Evolutionary conservation across 1,140 invertebrate genomes (phyloP).

Genomic region (Alviniconcha marisindica): DNA sequence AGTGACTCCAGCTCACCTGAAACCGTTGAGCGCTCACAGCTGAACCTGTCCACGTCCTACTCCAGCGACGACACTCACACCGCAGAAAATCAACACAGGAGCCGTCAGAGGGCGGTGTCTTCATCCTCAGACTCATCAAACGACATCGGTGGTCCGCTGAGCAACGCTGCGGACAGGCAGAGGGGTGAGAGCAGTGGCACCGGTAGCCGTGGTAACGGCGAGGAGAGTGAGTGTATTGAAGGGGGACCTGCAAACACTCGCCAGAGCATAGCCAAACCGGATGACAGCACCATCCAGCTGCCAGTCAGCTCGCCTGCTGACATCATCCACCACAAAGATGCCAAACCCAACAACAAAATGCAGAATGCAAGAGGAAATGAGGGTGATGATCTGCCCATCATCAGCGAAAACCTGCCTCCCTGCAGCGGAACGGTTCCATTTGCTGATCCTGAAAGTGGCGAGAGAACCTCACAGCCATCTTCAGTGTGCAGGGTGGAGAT

Average conservation of each 20-base stretch:
- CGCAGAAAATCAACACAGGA: neutral
- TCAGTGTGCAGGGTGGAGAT: neutral
- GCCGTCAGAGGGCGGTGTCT: neutral
- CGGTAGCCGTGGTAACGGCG: neutral
- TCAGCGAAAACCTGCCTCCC: neutral
- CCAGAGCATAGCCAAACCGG: conserved; percentile 21
- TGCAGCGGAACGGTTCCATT: neutral
- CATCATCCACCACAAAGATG: neutral
- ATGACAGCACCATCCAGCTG: neutral
- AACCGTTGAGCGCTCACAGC: neutral
- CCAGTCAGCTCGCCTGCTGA: neutral
- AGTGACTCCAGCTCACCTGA: conserved; percentile 23
- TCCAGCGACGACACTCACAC: conserved; percentile 31
- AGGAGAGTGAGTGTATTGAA: neutral
- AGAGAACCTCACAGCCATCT: no score
- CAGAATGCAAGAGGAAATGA: neutral
- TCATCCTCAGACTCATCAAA: conserved; percentile 10
- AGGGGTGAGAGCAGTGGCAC: neutral
- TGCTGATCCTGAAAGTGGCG: neutral
- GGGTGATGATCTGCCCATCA: neutral
- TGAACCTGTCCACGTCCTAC: conserved; percentile 12
- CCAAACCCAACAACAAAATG: neutral
- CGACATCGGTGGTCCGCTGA: neutral
- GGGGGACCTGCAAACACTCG: neutral
- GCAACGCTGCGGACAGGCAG: neutral